Conservation (phyloP, 30 jellyfish, hydroid and myxozoan species). For the Aurelia coerulea region DNA sequence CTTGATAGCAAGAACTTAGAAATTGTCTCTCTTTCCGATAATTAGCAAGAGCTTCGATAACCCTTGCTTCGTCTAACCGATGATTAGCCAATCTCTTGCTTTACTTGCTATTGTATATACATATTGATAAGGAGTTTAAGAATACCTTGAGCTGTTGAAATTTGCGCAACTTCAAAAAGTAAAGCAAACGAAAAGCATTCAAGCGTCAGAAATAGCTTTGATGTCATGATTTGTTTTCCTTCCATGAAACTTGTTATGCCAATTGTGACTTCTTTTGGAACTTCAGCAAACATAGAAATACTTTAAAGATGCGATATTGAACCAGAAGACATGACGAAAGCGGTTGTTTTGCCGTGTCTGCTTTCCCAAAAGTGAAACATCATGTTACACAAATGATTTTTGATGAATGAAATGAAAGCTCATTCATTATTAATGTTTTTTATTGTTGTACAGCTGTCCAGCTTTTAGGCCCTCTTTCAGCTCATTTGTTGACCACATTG, state of each 20-base stretch:
- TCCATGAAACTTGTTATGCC: too few species aligned
- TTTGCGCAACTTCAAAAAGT: not conserved
- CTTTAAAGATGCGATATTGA: too few species aligned
- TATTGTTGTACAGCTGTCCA: conserved; percentile 48
- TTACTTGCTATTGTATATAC: too few species aligned
- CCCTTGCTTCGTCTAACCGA: too few species aligned
- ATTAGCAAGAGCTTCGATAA: too few species aligned
- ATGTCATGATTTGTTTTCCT: not conserved
- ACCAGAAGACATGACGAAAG: not conserved
- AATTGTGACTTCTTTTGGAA: too few species aligned
- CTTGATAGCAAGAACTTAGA: too few species aligned
- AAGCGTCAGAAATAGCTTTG: not conserved
- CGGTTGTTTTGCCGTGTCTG: conserved; percentile 13
- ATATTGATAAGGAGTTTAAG: too few species aligned
- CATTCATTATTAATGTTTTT: conserved; percentile 18
- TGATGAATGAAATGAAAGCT: conserved; percentile 59
- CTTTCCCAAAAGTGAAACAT: conserved; percentile 47
- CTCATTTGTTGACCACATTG: conserved; percentile 58
- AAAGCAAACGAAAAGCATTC: not conserved
- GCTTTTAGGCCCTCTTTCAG: conserved; percentile 28
- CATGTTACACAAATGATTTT: conserved; percentile 51
- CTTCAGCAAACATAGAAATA: too few species aligned
- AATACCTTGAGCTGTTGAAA: not conserved
- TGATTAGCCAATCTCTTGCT: too few species aligned
- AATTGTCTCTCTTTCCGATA: too few species aligned